phyloP scores from a whole-genome alignment of 2,888 invertebrate genomes.

The Cerastis rubricosa region DNA sequence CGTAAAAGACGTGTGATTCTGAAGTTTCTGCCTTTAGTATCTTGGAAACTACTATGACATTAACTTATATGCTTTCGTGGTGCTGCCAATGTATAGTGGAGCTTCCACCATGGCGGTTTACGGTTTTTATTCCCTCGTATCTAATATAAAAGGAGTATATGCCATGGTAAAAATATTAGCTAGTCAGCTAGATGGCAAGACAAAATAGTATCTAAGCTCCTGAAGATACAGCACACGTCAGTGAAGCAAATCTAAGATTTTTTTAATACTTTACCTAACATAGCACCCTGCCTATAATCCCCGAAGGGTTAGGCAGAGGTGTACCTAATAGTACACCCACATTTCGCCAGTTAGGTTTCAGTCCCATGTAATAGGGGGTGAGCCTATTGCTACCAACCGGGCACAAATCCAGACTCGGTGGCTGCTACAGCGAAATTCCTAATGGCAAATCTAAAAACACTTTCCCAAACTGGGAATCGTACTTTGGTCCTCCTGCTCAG shows the following conservation, averaged over 20 bases:
- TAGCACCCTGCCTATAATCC: too few species aligned
- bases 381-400: too few species aligned
- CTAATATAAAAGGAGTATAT: background rate
- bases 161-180: background rate
- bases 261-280: too few species aligned
- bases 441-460: too few species aligned
- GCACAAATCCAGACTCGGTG: too few species aligned
- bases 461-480: too few species aligned
- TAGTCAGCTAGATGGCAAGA: background rate
- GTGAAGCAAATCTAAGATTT: background rate
- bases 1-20: background rate
- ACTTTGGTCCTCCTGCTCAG: too few species aligned
- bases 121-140: background rate
- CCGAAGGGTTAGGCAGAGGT: too few species aligned
- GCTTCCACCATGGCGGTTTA: background rate
- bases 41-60: background rate
- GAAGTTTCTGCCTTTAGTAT: background rate
- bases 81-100: background rate
- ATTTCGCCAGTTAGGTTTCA: too few species aligned
- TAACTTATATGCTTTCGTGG: constrained; percentile 1
- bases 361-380: too few species aligned
- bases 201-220: background rate
- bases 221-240: background rate
- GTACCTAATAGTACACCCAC: too few species aligned
- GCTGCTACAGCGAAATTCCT: too few species aligned